Evolutionary conservation across 2,113 vertebrate genomes (phyloP).

Genomic region (Dicentrarchus labrax): DNA sequence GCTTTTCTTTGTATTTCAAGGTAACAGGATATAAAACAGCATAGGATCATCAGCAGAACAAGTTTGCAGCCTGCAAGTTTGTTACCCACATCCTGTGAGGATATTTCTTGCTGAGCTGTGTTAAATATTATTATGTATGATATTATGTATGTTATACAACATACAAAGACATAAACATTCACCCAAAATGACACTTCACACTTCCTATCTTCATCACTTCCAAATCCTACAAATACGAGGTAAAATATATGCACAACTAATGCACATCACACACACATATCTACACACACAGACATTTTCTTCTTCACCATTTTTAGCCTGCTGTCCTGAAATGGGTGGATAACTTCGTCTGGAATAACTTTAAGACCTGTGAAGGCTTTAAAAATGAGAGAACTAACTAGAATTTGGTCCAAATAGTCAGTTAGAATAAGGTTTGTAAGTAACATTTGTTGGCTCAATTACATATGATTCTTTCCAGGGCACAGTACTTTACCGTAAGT

Average conservation of each 20-base stretch:
- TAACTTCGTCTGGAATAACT: background rate
- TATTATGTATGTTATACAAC: background rate
- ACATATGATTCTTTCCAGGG: background rate
- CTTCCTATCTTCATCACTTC: too few relatives aligned
- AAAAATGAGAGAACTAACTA: background rate
- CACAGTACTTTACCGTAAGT: background rate
- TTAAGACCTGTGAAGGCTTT: background rate
- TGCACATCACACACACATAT: background rate
- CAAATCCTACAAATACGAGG: background rate
- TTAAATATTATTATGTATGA: background rate
- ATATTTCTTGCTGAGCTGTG: background rate
- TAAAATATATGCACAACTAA: background rate
- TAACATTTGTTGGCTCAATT: background rate
- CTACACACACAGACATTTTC: background rate
- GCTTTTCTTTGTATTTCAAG: too few relatives aligned
- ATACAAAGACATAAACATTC: background rate
- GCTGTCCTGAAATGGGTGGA: background rate
- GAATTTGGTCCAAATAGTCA: background rate
- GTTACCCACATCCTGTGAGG: conserved; percentile 14
- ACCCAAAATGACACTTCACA: background rate
- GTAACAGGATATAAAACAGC: too few relatives aligned
- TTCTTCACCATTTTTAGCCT: background rate
- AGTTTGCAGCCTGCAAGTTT: background rate
- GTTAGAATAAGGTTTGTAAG: background rate
- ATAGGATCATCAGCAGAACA: background rate